A percentile compares a stretch with the other conserved stretches of the same genome.
Conservation (phyloP, 2,888 invertebrate genomes). For the Drosophila pseudotakahashii region DNA sequence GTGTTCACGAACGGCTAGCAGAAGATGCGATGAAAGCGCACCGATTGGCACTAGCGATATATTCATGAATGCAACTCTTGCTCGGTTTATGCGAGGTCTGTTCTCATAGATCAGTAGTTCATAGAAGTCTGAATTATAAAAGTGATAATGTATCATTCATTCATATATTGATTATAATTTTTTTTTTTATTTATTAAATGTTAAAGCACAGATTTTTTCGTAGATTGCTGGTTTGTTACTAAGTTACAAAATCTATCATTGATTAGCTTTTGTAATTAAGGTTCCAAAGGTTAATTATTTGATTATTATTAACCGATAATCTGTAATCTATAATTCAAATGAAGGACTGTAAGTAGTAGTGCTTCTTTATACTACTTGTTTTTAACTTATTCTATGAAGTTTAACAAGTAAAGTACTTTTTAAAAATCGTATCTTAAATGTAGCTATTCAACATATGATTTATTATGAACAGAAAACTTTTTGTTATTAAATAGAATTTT, state of each 20-base stretch:
- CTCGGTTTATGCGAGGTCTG: neutral
- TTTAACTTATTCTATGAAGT: neutral
- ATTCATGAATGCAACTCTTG: conserved; percentile 8
- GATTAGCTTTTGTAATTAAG: neutral
- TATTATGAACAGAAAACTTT: too few relatives aligned
- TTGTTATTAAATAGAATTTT: too few relatives aligned
- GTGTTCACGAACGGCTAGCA: conserved; percentile 14
- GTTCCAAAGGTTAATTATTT: neutral
- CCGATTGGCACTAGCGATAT: conserved; percentile 24
- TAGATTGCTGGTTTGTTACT: conserved; percentile 1
- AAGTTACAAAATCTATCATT: neutral
- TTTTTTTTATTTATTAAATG: too few relatives aligned
- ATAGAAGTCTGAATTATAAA: too few relatives aligned
- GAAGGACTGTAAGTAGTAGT: neutral
- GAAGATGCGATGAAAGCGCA: conserved; percentile 20
- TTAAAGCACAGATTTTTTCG: neutral
- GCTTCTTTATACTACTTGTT: neutral
- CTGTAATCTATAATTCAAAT: neutral
- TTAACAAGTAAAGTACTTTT: too few relatives aligned
- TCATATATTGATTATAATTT: too few relatives aligned
- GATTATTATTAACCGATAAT: conserved; percentile 1
- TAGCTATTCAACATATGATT: too few relatives aligned
- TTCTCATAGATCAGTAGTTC: neutral
- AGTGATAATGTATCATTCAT: too few relatives aligned
- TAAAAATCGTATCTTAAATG: too few relatives aligned